A percentile compares a stretch with the other conserved stretches of the same genome.
phyloP scores from a whole-genome alignment of 2,797 vertebrate species.

The Hydrocynus forskahlii region DNA sequence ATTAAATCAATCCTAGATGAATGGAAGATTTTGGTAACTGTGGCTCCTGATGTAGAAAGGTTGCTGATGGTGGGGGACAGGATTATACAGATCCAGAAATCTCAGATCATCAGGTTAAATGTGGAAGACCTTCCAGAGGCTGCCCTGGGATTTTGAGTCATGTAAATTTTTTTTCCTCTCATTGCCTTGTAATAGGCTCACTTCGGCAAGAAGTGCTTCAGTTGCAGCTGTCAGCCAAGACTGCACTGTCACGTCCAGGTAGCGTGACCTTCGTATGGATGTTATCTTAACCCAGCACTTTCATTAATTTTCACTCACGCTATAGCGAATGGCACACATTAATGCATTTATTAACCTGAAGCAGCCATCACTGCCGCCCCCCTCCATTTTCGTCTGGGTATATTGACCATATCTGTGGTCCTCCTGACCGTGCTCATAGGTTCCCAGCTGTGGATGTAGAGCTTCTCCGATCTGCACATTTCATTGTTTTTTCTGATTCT shows the following conservation, averaged over 20 bases:
- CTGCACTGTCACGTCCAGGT: slow-evolving; percentile 76
- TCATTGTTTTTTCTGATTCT: too few relatives aligned
- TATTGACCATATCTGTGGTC: neutral
- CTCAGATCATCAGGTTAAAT: neutral
- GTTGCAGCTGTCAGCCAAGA: slow-evolving; percentile 81
- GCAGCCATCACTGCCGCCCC: neutral
- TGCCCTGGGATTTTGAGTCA: neutral
- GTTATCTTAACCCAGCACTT: slow-evolving; percentile 10
- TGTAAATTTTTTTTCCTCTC: slow-evolving; percentile 26
- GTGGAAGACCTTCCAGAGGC: neutral
- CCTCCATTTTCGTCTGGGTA: neutral
- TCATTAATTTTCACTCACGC: neutral
- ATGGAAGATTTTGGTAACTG: neutral
- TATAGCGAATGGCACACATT: neutral
- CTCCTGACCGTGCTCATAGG: too few relatives aligned
- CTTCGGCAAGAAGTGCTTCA: slow-evolving; percentile 84
- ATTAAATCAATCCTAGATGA: neutral
- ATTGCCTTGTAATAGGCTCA: slow-evolving; percentile 72
- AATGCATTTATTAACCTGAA: slow-evolving; percentile 8
- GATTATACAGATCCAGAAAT: neutral
- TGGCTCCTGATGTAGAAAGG: too few relatives aligned
- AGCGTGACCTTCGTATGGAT: slow-evolving; percentile 56
- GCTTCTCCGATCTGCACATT: too few relatives aligned
- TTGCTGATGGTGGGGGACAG: neutral
- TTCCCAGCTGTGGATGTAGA: too few relatives aligned